Evolutionary conservation across 2,888 invertebrate species (phyloP), one percentile per base, ranked within the genome.

Genomic region (Zaprionus lineosus): DNA sequence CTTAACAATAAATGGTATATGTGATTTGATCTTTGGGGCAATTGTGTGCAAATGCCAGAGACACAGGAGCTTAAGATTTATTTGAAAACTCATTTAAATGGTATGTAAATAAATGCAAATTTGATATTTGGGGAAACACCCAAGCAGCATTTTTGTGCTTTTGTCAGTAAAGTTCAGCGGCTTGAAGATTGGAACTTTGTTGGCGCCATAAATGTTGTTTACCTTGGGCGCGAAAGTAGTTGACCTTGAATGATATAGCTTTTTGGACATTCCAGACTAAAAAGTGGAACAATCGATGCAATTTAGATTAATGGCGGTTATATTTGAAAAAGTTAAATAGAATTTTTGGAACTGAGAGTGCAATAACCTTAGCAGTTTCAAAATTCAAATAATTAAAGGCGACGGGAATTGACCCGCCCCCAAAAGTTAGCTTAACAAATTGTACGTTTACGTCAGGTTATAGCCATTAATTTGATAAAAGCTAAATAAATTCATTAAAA

Each of bases 131-230:
- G 68, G 68, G 72, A 84, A 84, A 59, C 72, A 65, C 53, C 74
- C 65, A 43, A 37, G 28, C 9, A 48, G 51, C 56, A 47, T 40
- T 43, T 40, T 15, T 41, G 14, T 34, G 24, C 12, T 59, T 26
- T 12, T 36, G 19, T 26, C 40, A 62, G 51, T 74, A 75, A 73
- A 83, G 79, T 52, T 78, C 74, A 74, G 65, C 69, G 69, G 37
- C 85, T 61, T 26, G 15, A 43, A 34, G 37, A 19, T 55, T 74
- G 85, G 85, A 85, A 79, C 83, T 83, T 71, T 16, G 24, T 55
- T 74, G 85, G 85, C 79, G 83, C 83, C 85, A 74, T 16, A 48
- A 65, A 83, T 73, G 63, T 85, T 71, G 81, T 81, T 85, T 85
- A 66, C 81, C 81, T 81, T 81, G 81, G 24, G 16, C 53, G 73